Evolutionary conservation across 2,797 vertebrate species (phyloP).

Genomic region (Crenichthys baileyi): DNA sequence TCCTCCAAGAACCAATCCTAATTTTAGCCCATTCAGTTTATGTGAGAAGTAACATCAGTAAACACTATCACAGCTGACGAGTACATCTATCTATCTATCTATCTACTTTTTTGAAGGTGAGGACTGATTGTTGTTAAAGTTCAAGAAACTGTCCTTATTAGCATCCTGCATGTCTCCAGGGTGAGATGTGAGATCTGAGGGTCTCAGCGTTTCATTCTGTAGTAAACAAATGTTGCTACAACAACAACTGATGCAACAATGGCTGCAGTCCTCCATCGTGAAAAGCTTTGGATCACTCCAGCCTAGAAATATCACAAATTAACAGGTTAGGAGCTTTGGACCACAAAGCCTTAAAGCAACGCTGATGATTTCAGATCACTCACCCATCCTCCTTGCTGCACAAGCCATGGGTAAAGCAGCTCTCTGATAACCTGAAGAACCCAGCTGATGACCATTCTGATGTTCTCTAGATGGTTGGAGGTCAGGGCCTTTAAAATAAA

Average conservation of each 20-base stretch:
- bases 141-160: conserved; percentile 17
- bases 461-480: conserved; percentile 74
- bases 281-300: conserved; percentile 67
- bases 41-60: background rate
- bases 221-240: conserved; percentile 69
- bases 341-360: background rate
- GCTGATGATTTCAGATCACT: conserved; percentile 42
- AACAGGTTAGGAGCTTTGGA: background rate
- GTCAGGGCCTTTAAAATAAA: conserved; percentile 74
- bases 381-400: conserved; percentile 84
- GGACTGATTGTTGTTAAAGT: conserved; percentile 24
- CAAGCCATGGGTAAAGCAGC: conserved; percentile 73
- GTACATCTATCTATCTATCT: background rate
- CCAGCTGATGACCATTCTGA: conserved; percentile 76
- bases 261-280: conserved; percentile 73
- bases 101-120: conserved; percentile 1
- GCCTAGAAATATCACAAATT: conserved; percentile 55
- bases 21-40: background rate
- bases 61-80: background rate
- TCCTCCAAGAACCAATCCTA: background rate
- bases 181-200: conserved; percentile 2
- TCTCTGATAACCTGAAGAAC: conserved; percentile 79
- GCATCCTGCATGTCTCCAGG: background rate
- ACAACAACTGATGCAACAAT: conserved; percentile 70
- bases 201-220: conserved; percentile 73